phyloP scores from a whole-genome alignment of 2,113 vertebrate genomes.

The Hemiscyllium ocellatum region DNA sequence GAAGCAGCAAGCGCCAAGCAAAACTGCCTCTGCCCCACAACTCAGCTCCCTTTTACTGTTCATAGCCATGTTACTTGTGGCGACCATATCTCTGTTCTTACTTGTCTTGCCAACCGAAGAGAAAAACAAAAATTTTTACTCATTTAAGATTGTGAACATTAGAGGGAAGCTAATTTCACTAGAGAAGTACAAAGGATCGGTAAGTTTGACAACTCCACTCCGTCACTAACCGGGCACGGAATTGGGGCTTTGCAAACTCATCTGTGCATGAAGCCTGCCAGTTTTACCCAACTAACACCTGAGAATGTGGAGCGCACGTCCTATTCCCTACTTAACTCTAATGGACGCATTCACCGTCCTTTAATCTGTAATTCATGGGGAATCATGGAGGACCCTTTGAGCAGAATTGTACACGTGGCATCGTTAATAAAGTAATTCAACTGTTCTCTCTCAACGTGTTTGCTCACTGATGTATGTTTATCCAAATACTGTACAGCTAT shows the following conservation, averaged over 20 bases:
- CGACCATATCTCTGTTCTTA: slow-evolving; percentile 53
- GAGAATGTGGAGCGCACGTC: too few relatives aligned
- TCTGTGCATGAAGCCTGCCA: neutral
- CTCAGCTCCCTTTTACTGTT: neutral
- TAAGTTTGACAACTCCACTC: slow-evolving; percentile 57
- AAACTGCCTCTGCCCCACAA: too few relatives aligned
- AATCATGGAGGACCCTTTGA: neutral
- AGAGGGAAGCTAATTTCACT: slow-evolving; percentile 87
- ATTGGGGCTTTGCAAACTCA: neutral
- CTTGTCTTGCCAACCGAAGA: slow-evolving; percentile 54
- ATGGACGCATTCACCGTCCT: neutral
- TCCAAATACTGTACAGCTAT: neutral
- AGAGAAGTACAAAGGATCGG: slow-evolving; percentile 94
- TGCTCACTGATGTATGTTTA: neutral
- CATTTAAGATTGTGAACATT: slow-evolving; percentile 86
- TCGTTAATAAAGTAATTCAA: neutral
- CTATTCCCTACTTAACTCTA: neutral
- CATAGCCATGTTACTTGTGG: neutral
- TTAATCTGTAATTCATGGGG: neutral
- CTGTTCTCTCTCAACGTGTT: neutral
- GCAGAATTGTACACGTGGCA: slow-evolving; percentile 9
- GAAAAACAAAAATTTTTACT: slow-evolving; percentile 80
- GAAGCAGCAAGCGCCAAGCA: neutral
- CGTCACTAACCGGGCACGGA: neutral
- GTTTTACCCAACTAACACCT: neutral